phyloP scores from a whole-genome alignment of 2,888 invertebrate species.

The Acronicta alni region DNA sequence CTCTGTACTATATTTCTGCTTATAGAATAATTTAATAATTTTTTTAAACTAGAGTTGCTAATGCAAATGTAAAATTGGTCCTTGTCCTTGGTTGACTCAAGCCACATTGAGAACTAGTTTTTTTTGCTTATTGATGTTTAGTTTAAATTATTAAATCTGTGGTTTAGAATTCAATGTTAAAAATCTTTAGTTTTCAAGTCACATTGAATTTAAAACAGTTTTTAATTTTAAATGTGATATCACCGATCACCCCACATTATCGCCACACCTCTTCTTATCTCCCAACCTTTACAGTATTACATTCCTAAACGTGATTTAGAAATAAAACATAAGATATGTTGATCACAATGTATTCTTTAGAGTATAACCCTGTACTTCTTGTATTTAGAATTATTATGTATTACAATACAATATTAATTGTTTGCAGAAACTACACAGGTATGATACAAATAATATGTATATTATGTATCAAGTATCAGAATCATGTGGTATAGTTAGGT shows the following conservation, averaged over 20 bases:
- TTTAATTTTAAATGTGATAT: constrained; percentile 10
- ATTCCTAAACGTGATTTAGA: constrained; percentile 6
- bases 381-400: constrained; percentile 65
- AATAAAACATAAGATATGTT: constrained; percentile 54
- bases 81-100: no score
- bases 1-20: no score
- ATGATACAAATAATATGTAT: constrained; percentile 50
- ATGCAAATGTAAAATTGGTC: no score
- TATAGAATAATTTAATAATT: no score
- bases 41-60: no score
- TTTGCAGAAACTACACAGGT: constrained; percentile 44
- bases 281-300: constrained; percentile 26
- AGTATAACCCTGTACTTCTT: constrained; percentile 70
- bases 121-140: no score
- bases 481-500: constrained; percentile 46
- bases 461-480: constrained; percentile 49
- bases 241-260: constrained; percentile 13
- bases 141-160: no score
- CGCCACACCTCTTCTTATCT: constrained; percentile 23
- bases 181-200: no score
- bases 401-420: constrained; percentile 54
- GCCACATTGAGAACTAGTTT: no score
- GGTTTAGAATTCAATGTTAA: no score
- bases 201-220: no score
- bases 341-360: constrained; percentile 62